These are phyloP conservation scores for Aplysia californica DNA, from an alignment of 1,140 invertebrate genomes.

Conservation along the genomic window DNA sequence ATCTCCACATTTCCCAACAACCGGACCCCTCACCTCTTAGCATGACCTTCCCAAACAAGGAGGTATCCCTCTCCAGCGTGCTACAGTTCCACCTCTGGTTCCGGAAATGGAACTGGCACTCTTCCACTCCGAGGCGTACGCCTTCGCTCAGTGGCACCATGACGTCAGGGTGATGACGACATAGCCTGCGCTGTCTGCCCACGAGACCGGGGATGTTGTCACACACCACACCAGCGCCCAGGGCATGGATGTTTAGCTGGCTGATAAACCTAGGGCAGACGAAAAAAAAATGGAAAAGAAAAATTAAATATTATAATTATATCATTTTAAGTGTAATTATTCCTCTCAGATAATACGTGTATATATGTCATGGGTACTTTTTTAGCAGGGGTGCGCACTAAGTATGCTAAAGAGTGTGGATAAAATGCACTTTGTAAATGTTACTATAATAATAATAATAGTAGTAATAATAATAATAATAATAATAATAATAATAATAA, in stretches of 20 bases:
- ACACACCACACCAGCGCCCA: slow-evolving; percentile 59
- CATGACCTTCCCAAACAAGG: slow-evolving; percentile 64
- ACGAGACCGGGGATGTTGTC: slow-evolving; percentile 65
- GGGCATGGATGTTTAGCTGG: slow-evolving; percentile 59
- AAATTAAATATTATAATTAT: no score
- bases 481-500: no score
- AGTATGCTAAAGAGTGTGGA: no score
- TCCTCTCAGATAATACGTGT: no score
- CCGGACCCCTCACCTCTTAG: slow-evolving; percentile 61
- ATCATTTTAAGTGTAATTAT: no score
- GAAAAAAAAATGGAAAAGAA: background rate
- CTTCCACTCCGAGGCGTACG: slow-evolving; percentile 70
- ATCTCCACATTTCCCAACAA: no score
- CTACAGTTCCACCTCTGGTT: slow-evolving; percentile 74
- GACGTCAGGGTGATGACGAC: slow-evolving; percentile 70
- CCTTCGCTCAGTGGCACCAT: slow-evolving; percentile 71
- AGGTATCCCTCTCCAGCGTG: slow-evolving; percentile 56
- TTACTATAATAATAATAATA: no score
- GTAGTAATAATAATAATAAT: no score
- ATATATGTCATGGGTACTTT: no score
- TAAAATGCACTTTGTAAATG: no score
- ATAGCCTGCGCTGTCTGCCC: slow-evolving; percentile 64
- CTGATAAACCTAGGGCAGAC: slow-evolving; percentile 58
- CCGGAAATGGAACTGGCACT: slow-evolving; percentile 74
- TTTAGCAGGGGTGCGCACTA: no score